These are phyloP conservation scores for human (Homo sapiens) DNA, from an alignment of 2,113 vertebrate species.

Conservation along the genomic window GRCh38 chr2:155609501-155610000, in stretches of 20 bases:
- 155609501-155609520: slow-evolving; percentile 1
- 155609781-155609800: slow-evolving; percentile 62
- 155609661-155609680: slow-evolving; percentile 5
- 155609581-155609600: background rate
- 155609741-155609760: slow-evolving; percentile 47
- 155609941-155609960: slow-evolving; percentile 48
- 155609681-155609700: slow-evolving; percentile 59
- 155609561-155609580: background rate
- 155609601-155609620: background rate
- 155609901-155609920: slow-evolving; percentile 46
- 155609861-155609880: slow-evolving; percentile 59
- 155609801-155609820: slow-evolving; percentile 62
- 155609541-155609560: background rate
- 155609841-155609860: slow-evolving; percentile 62
- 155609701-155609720: background rate
- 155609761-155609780: slow-evolving; percentile 59
- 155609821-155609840: slow-evolving; percentile 65
- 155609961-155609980: slow-evolving; percentile 52
- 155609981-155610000: slow-evolving; percentile 40
- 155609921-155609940: slow-evolving; percentile 1
- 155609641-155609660: background rate
- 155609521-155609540: background rate
- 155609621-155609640: background rate
- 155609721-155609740: slow-evolving; percentile 57
- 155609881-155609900: slow-evolving; percentile 62